Base-by-base conservation (phyloP, 2,797 vertebrate genomes). In the Poeciliopsis presidionis region DNA sequence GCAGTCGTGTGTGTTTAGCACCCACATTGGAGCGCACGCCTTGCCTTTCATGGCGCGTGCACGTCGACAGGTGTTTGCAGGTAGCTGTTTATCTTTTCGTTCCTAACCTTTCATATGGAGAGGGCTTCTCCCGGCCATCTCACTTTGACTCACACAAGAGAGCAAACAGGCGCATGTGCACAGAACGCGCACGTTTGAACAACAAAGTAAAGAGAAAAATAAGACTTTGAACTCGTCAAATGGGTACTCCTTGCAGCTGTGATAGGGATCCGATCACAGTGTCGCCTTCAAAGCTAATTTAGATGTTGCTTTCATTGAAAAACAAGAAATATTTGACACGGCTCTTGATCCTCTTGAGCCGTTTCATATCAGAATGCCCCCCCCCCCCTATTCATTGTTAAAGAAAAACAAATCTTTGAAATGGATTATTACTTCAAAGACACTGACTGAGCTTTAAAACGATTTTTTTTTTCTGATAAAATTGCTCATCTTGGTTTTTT, bases 41-140 rank as follows among this genome's bases (percentile, higher is more conserved):
- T 81, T 2, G 78, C 74, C 78, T 84, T 91, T 87, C 72, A 83
- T 82, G 72, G 82, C 20, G 59, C 77, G 88, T 81, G 85, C 82
- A 75, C 79, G 91, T 67, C 86, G 93, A 94, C 95, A 96, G 95
- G 95, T 96, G 95, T 95, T 95, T 93, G 89, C 94, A 95, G 94
- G 94, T 95, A 93, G 92, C 88, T 92, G 93, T 95, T 96, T 91
- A 92, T 95, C 91, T 95, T 93, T 93, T 91, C 83, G 55, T 80
- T 83, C 86, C 88, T 94, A 90, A 92, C 93, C 94, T 94, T 94
- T 93, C 82, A 93, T 90, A 92, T 86, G 81, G 87, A 93, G 92
- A 90, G 91, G 90, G 84, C 87, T 90, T 91, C 89, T 91, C 84
- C 86, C 53, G 33, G 81, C 78, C 43, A 71, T 72, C 36, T 73